phyloP scores from a whole-genome alignment of 2,797 vertebrate species.

The Coracias cyanogaster region DNA sequence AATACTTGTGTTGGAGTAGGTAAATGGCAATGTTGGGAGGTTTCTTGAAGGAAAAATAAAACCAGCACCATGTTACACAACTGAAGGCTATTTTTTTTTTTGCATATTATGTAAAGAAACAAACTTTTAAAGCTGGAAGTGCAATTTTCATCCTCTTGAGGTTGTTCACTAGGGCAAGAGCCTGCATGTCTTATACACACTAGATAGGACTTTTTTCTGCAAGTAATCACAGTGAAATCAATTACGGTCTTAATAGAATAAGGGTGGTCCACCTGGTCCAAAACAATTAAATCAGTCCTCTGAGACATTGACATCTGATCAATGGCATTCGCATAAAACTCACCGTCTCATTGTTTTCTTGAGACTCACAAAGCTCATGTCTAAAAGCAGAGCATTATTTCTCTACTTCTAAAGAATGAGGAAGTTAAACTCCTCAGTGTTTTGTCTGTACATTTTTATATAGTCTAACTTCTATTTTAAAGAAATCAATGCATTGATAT shows the following conservation, averaged over 20 bases:
- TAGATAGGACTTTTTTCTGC: neutral
- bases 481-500: neutral
- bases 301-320: neutral
- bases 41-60: neutral
- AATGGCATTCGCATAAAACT: neutral
- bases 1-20: neutral
- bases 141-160: neutral
- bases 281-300: slow-evolving; percentile 14
- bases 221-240: slow-evolving; percentile 19
- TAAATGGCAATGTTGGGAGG: neutral
- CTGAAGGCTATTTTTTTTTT: neutral
- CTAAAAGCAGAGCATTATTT: neutral
- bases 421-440: neutral
- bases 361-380: neutral
- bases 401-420: neutral
- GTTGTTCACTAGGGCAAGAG: neutral
- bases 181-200: neutral
- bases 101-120: neutral
- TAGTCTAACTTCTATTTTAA: neutral
- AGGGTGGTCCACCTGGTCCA: neutral
- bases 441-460: neutral
- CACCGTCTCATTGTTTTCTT: accelerated
- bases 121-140: neutral
- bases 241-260: slow-evolving; percentile 4
- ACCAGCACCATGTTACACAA: neutral